A percentile compares a stretch with the other conserved stretches of the same genome.
These are phyloP conservation scores for Paracentrotus lividus DNA, from an alignment of 53 echinoderm and acorn worm species.

Conservation along the genomic window DNA sequence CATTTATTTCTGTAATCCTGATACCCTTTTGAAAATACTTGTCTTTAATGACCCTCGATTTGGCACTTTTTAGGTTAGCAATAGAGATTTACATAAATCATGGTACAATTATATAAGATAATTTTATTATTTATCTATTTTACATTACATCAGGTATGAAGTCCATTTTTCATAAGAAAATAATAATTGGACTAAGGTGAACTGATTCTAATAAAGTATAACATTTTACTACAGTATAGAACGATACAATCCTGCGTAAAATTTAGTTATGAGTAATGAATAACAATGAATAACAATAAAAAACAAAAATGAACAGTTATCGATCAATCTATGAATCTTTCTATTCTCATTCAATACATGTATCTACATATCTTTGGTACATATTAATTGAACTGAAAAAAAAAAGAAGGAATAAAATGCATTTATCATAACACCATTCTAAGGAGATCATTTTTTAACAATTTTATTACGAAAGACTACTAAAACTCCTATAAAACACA, in stretches of 20 bases:
- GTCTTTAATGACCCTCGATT: background rate
- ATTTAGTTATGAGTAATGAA: background rate
- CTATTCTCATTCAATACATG: background rate
- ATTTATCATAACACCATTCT: background rate
- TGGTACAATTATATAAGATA: too few relatives aligned
- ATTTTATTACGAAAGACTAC: background rate
- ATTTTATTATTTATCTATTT: too few relatives aligned
- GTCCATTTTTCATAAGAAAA: background rate
- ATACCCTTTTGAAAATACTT: background rate
- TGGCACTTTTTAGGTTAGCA: background rate
- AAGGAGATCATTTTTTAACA: background rate
- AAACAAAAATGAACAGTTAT: background rate
- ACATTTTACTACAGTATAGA: background rate
- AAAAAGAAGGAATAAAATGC: background rate
- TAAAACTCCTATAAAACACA: background rate
- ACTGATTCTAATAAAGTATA: background rate
- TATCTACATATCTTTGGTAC: background rate
- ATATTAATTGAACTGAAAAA: background rate
- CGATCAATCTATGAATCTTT: background rate
- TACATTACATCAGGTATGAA: background rate
- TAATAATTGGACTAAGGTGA: background rate
- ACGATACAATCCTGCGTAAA: background rate
- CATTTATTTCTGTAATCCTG: too few relatives aligned
- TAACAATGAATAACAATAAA: background rate
- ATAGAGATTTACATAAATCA: background rate